A percentile compares a stretch with the other conserved stretches of the same genome.
Evolutionary conservation across 2,113 vertebrate genomes (phyloP).

Genomic region (Xiphophorus hellerii): DNA sequence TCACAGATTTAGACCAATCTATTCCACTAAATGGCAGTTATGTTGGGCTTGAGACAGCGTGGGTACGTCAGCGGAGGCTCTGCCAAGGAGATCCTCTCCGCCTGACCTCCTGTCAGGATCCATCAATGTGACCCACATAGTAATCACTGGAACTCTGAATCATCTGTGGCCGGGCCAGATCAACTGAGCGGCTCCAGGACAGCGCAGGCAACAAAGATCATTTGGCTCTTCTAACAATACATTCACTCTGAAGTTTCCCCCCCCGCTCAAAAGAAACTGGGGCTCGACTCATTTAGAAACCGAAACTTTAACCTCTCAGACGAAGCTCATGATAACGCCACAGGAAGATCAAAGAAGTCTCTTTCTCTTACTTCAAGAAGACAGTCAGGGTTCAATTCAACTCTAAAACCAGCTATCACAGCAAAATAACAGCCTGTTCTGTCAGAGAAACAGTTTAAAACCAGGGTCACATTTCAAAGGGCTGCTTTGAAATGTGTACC

Average conservation of each 20-base stretch:
- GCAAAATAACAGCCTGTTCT: conserved; percentile 3
- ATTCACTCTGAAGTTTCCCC: conserved; percentile 21
- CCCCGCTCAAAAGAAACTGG: conserved; percentile 4
- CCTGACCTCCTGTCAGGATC: conserved; percentile 59
- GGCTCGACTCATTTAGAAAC: conserved; percentile 27
- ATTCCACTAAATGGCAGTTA: conserved; percentile 51
- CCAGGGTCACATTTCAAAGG: not conserved
- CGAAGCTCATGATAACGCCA: conserved; percentile 2
- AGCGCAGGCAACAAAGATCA: conserved; percentile 26
- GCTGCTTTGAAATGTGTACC: not conserved
- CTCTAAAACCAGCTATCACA: not conserved
- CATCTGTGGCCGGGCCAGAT: conserved; percentile 46
- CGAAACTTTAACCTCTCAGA: conserved; percentile 26
- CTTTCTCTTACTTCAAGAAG: conserved; percentile 9
- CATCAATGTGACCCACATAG: conserved; percentile 75
- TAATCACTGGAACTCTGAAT: conserved; percentile 71
- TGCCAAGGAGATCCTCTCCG: conserved; percentile 68
- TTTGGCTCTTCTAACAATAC: conserved; percentile 31
- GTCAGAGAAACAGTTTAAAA: not conserved
- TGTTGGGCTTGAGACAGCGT: conserved; percentile 61
- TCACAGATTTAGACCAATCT: conserved; percentile 41
- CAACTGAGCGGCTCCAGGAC: conserved; percentile 36
- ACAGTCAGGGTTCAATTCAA: not conserved
- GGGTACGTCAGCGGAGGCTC: conserved; percentile 48
- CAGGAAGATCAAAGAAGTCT: conserved; percentile 15